Evolutionary conservation across 1,140 invertebrate genomes (phyloP).

Genomic region (Drosophila ohnishii): DNA sequence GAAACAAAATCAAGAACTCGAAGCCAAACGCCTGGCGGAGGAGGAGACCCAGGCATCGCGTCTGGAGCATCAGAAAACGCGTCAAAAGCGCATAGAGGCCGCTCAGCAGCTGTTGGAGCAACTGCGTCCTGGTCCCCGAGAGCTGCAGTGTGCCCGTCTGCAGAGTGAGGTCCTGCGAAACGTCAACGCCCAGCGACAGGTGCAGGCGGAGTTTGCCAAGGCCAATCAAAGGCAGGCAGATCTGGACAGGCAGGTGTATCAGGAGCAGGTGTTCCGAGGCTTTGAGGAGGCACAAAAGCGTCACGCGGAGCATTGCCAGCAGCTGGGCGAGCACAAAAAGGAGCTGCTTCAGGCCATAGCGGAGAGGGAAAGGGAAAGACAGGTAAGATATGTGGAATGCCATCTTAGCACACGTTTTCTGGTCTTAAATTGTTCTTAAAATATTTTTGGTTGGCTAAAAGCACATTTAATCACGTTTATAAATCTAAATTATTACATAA

Average conservation of each 20-base stretch:
- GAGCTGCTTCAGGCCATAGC: conserved; percentile 62
- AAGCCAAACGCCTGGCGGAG: conserved; percentile 31
- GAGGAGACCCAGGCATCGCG: conserved; percentile 36
- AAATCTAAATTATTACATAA: neutral
- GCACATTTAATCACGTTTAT: neutral
- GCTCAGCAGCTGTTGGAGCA: conserved; percentile 69
- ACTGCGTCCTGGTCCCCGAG: conserved; percentile 69
- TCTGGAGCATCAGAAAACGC: conserved; percentile 33
- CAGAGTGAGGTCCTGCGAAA: conserved; percentile 72
- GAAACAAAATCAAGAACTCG: conserved; percentile 15
- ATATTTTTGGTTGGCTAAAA: neutral
- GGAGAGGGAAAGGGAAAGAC: conserved; percentile 41
- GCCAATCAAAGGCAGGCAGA: conserved; percentile 36
- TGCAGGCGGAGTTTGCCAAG: conserved; percentile 66
- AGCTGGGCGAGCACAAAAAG: conserved; percentile 59
- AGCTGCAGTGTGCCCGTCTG: conserved; percentile 65
- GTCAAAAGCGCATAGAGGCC: conserved; percentile 55
- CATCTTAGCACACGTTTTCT: neutral
- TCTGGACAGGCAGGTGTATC: conserved; percentile 49
- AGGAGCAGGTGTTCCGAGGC: conserved; percentile 58
- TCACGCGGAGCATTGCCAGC: conserved; percentile 39
- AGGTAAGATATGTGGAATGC: conserved; percentile 9
- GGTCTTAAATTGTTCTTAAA: neutral
- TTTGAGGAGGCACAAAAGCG: conserved; percentile 64
- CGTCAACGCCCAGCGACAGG: conserved; percentile 62